Percentiles rank a stretch among this genome's conserved stretches.
phyloP scores from a whole-genome alignment of 2,113 vertebrate genomes.

The Silurus glanis region DNA sequence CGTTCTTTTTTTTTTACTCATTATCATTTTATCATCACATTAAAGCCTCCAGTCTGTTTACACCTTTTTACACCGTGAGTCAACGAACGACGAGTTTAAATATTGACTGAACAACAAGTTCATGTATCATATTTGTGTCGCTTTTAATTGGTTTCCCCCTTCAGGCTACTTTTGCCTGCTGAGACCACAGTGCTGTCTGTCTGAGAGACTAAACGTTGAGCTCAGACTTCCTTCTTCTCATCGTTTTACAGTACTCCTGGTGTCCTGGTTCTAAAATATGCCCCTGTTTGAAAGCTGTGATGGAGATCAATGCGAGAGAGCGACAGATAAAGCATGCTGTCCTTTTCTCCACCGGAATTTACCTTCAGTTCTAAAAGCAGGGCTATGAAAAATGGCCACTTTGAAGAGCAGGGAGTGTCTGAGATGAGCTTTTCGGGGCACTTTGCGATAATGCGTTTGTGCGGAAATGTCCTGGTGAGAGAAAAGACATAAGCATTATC shows the following conservation, averaged over 20 bases:
- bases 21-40: neutral
- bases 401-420: neutral
- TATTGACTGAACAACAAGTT: neutral
- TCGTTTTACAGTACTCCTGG: neutral
- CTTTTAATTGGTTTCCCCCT: neutral
- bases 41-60: neutral
- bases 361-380: neutral
- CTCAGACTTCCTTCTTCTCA: neutral
- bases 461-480: neutral
- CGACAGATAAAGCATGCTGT: conserved; percentile 24
- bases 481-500: neutral
- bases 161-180: neutral
- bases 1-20: neutral
- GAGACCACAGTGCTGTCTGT: neutral
- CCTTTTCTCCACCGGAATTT: conserved; percentile 23
- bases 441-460: conserved; percentile 6
- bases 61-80: neutral
- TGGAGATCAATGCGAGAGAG: conserved; percentile 1
- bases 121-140: conserved; percentile 3
- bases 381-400: neutral
- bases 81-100: neutral
- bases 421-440: neutral
- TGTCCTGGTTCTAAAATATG: conserved; percentile 23
- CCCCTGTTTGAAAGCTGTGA: conserved; percentile 20
- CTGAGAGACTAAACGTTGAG: neutral